Conservation (phyloP, 2,888 invertebrate genomes). For the Philereme transversata region DNA sequence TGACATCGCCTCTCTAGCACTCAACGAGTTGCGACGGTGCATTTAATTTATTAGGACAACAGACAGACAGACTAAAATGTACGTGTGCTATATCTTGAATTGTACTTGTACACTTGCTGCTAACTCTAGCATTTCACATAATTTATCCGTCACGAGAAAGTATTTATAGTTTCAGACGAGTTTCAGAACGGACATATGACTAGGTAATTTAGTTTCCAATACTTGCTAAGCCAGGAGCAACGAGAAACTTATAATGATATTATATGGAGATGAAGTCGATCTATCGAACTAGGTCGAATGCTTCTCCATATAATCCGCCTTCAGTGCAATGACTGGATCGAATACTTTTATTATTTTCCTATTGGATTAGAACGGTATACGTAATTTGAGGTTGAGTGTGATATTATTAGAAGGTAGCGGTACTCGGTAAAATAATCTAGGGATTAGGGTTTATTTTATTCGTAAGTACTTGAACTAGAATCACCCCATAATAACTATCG, state of each 20-base stretch:
- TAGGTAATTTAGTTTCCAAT: background rate
- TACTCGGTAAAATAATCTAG: too few species aligned
- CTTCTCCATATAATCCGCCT: constrained; percentile 14
- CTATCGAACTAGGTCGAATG: constrained; percentile 26
- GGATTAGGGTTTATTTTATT: too few species aligned
- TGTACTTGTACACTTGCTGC: background rate
- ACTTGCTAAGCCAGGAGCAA: constrained; percentile 5
- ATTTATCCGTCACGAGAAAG: background rate
- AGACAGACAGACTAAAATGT: constrained; percentile 2
- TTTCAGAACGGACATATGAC: too few species aligned
- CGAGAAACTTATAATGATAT: constrained; percentile 16
- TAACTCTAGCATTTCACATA: constrained; percentile 13
- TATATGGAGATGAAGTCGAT: constrained; percentile 17
- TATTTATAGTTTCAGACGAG: background rate
- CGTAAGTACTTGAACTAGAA: too few species aligned
- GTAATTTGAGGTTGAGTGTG: background rate
- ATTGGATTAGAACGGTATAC: constrained; percentile 13
- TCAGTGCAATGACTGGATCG: constrained; percentile 18
- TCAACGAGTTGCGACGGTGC: constrained; percentile 41
- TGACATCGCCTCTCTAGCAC: constrained; percentile 46
- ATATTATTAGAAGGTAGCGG: constrained; percentile 2
- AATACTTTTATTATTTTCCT: constrained; percentile 24
- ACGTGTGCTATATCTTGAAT: constrained; percentile 13
- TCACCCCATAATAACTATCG: too few species aligned
- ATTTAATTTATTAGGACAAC: constrained; percentile 23